Evolutionary conservation across 2,888 invertebrate species (phyloP).

Genomic region (Malachius bipustulatus): DNA sequence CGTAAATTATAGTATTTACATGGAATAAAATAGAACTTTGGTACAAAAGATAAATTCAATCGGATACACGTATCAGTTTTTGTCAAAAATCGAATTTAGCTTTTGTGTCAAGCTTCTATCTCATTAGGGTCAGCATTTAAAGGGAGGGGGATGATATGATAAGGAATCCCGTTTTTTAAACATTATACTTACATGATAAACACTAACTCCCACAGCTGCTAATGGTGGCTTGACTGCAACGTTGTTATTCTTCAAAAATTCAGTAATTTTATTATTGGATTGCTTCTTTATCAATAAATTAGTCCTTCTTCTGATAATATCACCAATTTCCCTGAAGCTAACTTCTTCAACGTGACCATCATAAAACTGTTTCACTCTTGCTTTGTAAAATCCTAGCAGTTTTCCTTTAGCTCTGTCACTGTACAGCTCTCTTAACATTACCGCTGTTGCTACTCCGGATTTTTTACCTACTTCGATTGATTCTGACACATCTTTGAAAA

Average conservation of each 20-base stretch:
- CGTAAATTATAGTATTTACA: too few relatives aligned
- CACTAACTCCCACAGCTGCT: slow-evolving; percentile 70
- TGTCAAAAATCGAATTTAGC: not conserved
- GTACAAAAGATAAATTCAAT: too few relatives aligned
- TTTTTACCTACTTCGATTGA: slow-evolving; percentile 56
- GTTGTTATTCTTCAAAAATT: slow-evolving; percentile 62
- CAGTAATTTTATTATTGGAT: slow-evolving; percentile 62
- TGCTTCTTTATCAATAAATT: slow-evolving; percentile 69
- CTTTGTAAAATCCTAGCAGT: slow-evolving; percentile 76
- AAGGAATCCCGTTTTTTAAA: slow-evolving; percentile 6
- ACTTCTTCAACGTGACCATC: slow-evolving; percentile 78
- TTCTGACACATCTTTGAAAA: slow-evolving; percentile 75
- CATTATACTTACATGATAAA: slow-evolving; percentile 62
- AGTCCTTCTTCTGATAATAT: slow-evolving; percentile 68
- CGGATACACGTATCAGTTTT: too few relatives aligned
- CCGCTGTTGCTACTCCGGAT: slow-evolving; percentile 66
- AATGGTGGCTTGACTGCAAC: slow-evolving; percentile 63
- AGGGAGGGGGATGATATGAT: too few relatives aligned
- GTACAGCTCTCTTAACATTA: slow-evolving; percentile 71
- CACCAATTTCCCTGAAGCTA: slow-evolving; percentile 70
- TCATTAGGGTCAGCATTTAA: too few relatives aligned
- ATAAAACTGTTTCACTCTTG: slow-evolving; percentile 76
- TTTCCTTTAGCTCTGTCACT: slow-evolving; percentile 72
- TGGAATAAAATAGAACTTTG: too few relatives aligned
- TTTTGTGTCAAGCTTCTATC: too few relatives aligned